Conservation (phyloP, 2,797 vertebrate genomes). For the Mycteria americana region DNA sequence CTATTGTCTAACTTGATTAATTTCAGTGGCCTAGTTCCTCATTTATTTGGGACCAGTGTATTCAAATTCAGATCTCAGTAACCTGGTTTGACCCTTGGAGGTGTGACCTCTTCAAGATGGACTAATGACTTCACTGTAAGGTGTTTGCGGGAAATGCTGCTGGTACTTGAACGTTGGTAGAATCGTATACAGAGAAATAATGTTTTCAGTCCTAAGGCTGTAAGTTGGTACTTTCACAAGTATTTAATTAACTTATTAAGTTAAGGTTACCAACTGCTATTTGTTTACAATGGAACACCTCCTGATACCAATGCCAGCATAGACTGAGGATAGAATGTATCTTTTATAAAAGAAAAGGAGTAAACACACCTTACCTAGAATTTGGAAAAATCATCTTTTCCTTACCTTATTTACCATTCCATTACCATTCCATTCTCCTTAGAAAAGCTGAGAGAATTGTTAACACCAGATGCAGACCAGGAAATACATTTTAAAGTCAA, state of each 20-base stretch:
- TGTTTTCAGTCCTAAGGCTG: background rate
- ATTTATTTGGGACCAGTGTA: background rate
- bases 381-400: accelerated
- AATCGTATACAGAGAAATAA: background rate
- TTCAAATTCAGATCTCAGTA: background rate
- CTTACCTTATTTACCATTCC: background rate
- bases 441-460: background rate
- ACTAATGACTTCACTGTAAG: background rate
- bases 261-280: background rate
- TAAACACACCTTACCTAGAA: background rate
- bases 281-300: background rate
- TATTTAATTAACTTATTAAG: background rate
- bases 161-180: background rate
- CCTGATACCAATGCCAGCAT: background rate
- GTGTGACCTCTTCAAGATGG: background rate
- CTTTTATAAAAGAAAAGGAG: background rate
- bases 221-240: background rate
- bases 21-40: background rate
- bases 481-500: background rate
- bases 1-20: background rate
- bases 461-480: background rate
- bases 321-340: background rate
- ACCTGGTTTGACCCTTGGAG: background rate
- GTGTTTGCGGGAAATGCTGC: background rate
- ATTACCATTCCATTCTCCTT: background rate